A percentile compares a stretch with the other conserved stretches of the same genome.
These are phyloP conservation scores for Dysidea cf. avara DNA, from an alignment of 37 sponge, comb jelly and placozoan species.

Conservation along the genomic window DNA sequence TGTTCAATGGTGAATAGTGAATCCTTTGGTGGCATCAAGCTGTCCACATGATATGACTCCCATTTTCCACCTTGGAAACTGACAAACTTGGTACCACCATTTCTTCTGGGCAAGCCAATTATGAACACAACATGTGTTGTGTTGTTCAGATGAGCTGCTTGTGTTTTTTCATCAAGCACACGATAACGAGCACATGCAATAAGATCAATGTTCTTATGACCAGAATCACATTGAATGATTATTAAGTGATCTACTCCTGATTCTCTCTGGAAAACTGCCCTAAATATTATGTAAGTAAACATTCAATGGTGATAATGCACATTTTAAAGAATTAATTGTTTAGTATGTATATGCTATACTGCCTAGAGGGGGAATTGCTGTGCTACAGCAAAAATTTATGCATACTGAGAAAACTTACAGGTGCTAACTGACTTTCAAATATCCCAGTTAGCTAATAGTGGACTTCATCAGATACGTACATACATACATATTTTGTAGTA, in stretches of 20 bases:
- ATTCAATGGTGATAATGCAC: no score
- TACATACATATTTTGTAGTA: no score
- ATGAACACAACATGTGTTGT: conserved; percentile 17
- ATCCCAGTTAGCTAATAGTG: no score
- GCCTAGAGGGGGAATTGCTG: no score
- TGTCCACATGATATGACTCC: conserved; percentile 18
- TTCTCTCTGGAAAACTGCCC: conserved; percentile 15
- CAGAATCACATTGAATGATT: conserved; percentile 30
- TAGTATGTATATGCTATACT: no score
- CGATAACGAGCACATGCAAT: conserved; percentile 43
- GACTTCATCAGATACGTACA: no score
- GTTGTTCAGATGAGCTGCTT: not conserved
- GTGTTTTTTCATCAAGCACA: conserved; percentile 15
- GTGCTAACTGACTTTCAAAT: no score
- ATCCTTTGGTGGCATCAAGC: conserved; percentile 16
- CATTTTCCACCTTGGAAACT: conserved; percentile 31
- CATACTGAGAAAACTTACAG: no score
- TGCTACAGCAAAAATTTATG: no score
- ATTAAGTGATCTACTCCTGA: conserved; percentile 1
- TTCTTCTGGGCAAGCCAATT: conserved; percentile 18
- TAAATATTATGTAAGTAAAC: not conserved
- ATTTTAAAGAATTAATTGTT: no score
- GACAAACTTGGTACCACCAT: conserved; percentile 14
- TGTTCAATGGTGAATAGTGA: not conserved
- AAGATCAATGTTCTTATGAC: conserved; percentile 19